A percentile compares a stretch with the other conserved stretches of the same genome.
Evolutionary conservation across 2,113 vertebrate species (phyloP).

Genomic region (Trochalopteron elliotii): DNA sequence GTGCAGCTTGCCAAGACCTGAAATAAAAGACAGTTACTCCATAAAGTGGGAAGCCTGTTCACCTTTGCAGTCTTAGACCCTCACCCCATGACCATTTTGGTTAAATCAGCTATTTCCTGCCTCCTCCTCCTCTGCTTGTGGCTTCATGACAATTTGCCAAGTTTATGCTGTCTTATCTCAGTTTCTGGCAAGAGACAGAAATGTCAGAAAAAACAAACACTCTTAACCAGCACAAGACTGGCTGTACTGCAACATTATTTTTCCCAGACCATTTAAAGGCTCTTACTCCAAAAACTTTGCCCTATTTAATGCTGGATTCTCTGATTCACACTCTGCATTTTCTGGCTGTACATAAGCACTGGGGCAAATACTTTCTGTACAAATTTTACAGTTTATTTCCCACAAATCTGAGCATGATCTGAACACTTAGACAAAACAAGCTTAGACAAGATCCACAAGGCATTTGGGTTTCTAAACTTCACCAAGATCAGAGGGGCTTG

Average conservation of each 20-base stretch:
- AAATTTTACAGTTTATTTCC: not conserved
- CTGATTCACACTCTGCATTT: not conserved
- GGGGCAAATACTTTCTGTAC: not conserved
- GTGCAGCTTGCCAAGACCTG: conserved; percentile 87
- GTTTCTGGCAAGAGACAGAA: not conserved
- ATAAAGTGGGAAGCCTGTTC: not conserved
- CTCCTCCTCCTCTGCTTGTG: not conserved
- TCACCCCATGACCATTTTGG: not conserved
- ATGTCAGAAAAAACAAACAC: not conserved
- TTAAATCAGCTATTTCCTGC: conserved; percentile 3
- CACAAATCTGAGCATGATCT: not conserved
- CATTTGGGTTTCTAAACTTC: not conserved
- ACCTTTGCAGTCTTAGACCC: not conserved
- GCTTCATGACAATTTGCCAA: not conserved
- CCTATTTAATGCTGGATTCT: not conserved
- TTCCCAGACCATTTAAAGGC: not conserved
- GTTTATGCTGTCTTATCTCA: not conserved
- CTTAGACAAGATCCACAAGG: not conserved
- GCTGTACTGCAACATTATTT: not conserved
- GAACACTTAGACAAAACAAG: not conserved
- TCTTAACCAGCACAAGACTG: not conserved
- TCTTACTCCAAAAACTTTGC: not conserved
- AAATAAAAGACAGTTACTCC: not conserved
- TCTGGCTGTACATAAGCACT: not conserved
- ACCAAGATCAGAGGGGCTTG: not conserved